These are phyloP conservation scores for Carduelis carduelis DNA, from an alignment of 2,797 vertebrate genomes.

Conservation along the genomic window DNA sequence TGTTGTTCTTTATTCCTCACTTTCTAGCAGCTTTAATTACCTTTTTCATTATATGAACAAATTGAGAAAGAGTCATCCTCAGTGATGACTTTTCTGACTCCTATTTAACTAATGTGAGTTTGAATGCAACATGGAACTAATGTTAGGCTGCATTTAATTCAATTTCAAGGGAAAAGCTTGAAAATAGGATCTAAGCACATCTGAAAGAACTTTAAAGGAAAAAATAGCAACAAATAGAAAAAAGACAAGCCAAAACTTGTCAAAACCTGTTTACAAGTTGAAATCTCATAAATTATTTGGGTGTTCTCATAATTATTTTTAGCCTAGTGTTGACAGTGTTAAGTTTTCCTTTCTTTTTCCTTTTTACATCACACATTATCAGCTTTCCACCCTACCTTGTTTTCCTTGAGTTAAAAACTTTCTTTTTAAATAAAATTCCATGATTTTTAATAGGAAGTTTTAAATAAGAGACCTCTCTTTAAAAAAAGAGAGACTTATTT, in stretches of 20 bases:
- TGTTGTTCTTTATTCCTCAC: background rate
- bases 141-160: background rate
- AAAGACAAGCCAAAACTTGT: background rate
- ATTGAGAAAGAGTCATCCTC: background rate
- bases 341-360: background rate
- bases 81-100: background rate
- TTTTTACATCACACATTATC: background rate
- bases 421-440: background rate
- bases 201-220: background rate
- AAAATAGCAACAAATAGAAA: background rate
- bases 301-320: background rate
- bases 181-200: background rate
- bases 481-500: background rate
- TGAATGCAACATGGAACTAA: background rate
- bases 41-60: background rate
- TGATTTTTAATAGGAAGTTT: background rate
- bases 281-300: slow-evolving; percentile 5
- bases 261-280: background rate
- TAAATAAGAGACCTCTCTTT: background rate
- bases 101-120: background rate
- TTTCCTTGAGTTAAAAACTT: background rate
- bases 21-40: background rate
- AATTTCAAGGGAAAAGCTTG: background rate
- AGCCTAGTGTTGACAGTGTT: background rate
- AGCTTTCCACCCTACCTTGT: background rate